A percentile compares a stretch with the other conserved stretches of the same genome.
Evolutionary conservation across 2,888 invertebrate species (phyloP).

Genomic region (Drosophila kuntzei): DNA sequence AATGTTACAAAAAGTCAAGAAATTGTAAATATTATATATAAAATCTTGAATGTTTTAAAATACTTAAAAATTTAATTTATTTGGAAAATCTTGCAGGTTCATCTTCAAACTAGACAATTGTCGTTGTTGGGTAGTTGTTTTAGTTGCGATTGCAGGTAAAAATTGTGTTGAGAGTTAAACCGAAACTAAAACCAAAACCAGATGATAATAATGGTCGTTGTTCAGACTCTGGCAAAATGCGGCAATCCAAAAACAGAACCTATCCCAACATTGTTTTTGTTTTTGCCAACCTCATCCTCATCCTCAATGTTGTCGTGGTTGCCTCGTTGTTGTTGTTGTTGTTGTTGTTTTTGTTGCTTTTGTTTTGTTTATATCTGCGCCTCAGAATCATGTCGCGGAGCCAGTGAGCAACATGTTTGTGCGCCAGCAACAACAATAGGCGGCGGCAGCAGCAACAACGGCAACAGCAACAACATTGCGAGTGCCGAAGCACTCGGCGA

Average conservation of each 20-base stretch:
- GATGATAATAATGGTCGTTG: constrained; percentile 70
- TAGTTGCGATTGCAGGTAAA: background rate
- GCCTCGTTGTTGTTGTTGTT: constrained; percentile 36
- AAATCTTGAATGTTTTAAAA: background rate
- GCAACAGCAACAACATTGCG: constrained; percentile 47
- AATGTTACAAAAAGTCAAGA: constrained; percentile 23
- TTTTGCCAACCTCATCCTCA: constrained; percentile 36
- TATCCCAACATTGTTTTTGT: constrained; percentile 75
- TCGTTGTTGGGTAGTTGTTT: constrained; percentile 27
- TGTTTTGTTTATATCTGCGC: constrained; percentile 66
- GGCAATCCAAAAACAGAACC: constrained; percentile 55
- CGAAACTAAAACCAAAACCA: constrained; percentile 56
- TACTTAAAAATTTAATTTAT: no score
- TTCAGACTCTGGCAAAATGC: constrained; percentile 44
- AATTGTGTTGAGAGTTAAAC: constrained; percentile 35
- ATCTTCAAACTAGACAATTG: constrained; percentile 1
- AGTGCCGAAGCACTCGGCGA: constrained; percentile 74
- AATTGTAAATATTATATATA: background rate
- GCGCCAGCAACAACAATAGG: constrained; percentile 39
- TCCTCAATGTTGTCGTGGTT: constrained; percentile 30
- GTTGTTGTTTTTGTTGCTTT: constrained; percentile 29
- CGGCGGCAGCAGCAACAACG: constrained; percentile 45
- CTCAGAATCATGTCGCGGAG: constrained; percentile 78
- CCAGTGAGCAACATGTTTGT: constrained; percentile 80
- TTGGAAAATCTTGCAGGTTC: background rate